Conservation (phyloP, 2,113 vertebrate genomes). For the Brachyhypopomus gauderio region DNA sequence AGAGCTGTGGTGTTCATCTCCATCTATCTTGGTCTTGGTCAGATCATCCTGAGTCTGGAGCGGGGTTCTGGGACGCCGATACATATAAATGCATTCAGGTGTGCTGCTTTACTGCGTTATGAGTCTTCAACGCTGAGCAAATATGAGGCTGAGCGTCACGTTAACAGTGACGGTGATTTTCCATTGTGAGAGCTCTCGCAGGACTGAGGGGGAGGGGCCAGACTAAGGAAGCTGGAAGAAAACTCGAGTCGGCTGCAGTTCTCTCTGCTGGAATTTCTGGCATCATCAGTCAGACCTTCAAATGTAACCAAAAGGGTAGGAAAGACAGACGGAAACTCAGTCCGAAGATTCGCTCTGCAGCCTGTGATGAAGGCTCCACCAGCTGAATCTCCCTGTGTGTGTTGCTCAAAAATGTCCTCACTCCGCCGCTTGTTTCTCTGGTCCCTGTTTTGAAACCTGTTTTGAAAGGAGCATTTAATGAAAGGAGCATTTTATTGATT, state of each 20-base stretch:
- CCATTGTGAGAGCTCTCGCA: constrained; percentile 61
- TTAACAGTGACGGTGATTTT: constrained; percentile 75
- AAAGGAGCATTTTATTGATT: background rate
- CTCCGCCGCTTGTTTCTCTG: background rate
- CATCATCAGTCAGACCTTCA: constrained; percentile 69
- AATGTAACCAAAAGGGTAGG: constrained; percentile 63
- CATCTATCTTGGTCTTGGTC: background rate
- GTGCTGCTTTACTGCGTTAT: background rate
- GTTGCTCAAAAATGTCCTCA: no score
- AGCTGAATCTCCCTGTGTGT: no score
- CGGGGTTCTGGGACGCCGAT: background rate
- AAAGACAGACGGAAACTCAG: constrained; percentile 35
- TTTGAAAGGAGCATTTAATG: background rate
- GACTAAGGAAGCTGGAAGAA: constrained; percentile 71
- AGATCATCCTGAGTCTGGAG: background rate
- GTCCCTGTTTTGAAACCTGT: background rate
- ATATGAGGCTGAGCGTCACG: constrained; percentile 38
- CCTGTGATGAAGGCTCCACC: no score
- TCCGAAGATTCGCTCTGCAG: constrained; percentile 4
- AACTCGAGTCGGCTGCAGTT: constrained; percentile 68
- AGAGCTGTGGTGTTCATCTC: background rate
- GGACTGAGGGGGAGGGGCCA: constrained; percentile 59
- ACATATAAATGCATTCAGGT: background rate
- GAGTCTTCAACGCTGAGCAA: constrained; percentile 2
- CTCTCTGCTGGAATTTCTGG: constrained; percentile 76